phyloP scores from a whole-genome alignment of 2,113 vertebrate genomes.

The Elgaria multicarinata region DNA sequence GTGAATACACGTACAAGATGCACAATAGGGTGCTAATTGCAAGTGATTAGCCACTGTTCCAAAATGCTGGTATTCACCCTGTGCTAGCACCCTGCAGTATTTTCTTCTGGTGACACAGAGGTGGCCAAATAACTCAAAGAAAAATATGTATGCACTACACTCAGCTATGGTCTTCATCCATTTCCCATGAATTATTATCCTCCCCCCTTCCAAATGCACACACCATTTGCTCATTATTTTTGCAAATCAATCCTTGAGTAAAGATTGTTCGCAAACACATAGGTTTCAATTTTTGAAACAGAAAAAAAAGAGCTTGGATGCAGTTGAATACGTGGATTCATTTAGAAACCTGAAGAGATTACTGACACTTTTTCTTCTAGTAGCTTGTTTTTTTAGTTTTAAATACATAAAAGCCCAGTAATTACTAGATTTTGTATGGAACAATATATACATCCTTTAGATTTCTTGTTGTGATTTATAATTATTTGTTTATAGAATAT shows the following conservation, averaged over 20 bases:
- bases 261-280: neutral
- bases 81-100: neutral
- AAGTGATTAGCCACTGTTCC: slow-evolving; percentile 16
- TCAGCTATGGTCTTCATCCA: neutral
- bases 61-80: slow-evolving; percentile 14
- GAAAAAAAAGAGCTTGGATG: neutral
- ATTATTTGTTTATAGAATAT: neutral
- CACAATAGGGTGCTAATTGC: slow-evolving; percentile 38
- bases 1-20: slow-evolving; percentile 16
- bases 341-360: slow-evolving; percentile 13
- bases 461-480: neutral
- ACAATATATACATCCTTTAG: neutral
- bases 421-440: neutral
- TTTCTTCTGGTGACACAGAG: neutral
- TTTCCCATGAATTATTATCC: neutral
- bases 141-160: neutral
- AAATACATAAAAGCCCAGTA: neutral
- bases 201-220: neutral
- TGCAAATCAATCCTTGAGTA: neutral
- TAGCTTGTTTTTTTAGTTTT: neutral
- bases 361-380: neutral
- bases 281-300: neutral
- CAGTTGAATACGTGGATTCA: neutral
- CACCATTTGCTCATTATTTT: slow-evolving; percentile 9
- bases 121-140: slow-evolving; percentile 16